Percentiles rank a stretch among this genome's conserved stretches.
These are phyloP conservation scores for Danionella cerebrum DNA, from an alignment of 2,113 vertebrate genomes.

Conservation along the genomic window DNA sequence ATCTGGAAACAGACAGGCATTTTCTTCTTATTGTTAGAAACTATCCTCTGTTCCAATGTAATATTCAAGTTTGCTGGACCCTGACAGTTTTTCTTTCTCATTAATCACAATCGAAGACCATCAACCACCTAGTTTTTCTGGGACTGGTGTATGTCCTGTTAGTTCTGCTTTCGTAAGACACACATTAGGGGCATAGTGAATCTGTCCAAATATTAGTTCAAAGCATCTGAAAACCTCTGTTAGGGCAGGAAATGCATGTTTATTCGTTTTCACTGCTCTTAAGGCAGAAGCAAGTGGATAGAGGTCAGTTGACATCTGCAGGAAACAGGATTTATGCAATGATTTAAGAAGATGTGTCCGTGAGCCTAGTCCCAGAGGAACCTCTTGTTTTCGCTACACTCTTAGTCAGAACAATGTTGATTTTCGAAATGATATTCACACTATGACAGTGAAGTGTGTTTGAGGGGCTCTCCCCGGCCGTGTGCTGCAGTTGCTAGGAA, in stretches of 20 bases:
- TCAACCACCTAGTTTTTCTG: no score
- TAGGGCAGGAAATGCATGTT: neutral
- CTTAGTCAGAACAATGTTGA: neutral
- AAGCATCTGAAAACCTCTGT: neutral
- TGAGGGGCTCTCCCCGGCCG: neutral
- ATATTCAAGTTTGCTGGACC: no score
- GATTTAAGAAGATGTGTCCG: neutral
- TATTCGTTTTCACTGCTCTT: neutral
- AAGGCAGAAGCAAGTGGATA: neutral
- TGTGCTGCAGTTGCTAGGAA: conserved; percentile 23
- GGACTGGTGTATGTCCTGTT: no score
- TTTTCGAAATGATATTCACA: neutral
- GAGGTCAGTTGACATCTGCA: neutral
- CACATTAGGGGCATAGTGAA: no score
- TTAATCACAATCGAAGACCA: conserved; percentile 17
- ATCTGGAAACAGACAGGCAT: neutral
- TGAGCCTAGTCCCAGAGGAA: neutral
- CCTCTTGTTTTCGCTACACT: neutral
- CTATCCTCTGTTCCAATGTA: neutral
- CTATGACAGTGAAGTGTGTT: neutral
- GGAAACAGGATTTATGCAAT: neutral
- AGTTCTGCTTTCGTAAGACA: no score
- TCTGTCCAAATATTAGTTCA: no score
- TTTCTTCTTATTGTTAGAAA: neutral
- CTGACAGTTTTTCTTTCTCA: conserved; percentile 8